Conservation (phyloP, 2,797 vertebrate species). For the Carduelis carduelis region DNA sequence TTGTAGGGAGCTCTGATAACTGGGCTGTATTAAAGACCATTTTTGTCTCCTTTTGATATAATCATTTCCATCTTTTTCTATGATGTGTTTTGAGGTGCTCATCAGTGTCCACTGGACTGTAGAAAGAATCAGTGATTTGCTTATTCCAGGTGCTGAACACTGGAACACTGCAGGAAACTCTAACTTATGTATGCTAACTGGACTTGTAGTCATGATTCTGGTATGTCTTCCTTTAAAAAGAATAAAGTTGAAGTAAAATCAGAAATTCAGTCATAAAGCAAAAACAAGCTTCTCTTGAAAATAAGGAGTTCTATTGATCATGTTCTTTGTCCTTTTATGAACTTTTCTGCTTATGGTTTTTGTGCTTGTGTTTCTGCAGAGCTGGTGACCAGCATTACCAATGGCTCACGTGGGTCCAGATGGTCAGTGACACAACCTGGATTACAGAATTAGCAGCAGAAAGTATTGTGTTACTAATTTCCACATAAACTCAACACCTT, state of each 20-base stretch:
- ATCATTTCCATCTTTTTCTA: neutral
- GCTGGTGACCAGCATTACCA: accelerated
- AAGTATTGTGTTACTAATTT: neutral
- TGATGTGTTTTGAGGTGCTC: neutral
- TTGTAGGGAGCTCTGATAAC: neutral
- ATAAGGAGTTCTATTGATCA: neutral
- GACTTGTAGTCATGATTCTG: neutral
- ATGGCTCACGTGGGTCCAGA: accelerated
- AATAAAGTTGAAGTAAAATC: neutral
- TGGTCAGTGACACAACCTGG: neutral
- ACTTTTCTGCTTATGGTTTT: neutral
- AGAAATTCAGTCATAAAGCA: neutral
- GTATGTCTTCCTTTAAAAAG: neutral
- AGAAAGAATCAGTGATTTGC: neutral
- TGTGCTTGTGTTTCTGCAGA: neutral
- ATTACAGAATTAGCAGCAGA: neutral
- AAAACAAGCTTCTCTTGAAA: neutral
- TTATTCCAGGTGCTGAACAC: neutral
- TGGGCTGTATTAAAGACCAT: neutral
- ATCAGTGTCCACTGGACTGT: neutral
- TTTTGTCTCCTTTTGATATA: neutral
- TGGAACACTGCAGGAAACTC: neutral
- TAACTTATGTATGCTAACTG: neutral
- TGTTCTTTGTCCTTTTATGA: neutral
- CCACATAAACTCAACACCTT: neutral